Evolutionary conservation across 1,140 invertebrate genomes (phyloP).

Genomic region (Pissodes strobi): DNA sequence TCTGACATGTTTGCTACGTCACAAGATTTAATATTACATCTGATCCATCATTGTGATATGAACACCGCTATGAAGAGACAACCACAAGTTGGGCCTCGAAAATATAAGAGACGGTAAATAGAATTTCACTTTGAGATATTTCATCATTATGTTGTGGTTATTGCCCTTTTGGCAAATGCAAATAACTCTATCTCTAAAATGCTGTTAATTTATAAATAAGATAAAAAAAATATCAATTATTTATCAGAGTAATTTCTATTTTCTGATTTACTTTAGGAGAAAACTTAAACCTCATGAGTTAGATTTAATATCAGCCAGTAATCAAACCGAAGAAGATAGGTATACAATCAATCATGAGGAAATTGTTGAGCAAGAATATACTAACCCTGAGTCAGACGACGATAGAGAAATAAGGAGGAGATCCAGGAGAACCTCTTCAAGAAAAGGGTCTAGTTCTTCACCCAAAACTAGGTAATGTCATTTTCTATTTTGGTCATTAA

Average conservation of each 20-base stretch:
- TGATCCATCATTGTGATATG: conserved; percentile 80
- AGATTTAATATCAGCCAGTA: conserved; percentile 55
- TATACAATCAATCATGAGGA: conserved; percentile 6
- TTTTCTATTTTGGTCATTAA: too few relatives aligned
- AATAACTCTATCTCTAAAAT: too few relatives aligned
- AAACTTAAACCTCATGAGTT: conserved; percentile 71
- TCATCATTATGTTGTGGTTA: too few relatives aligned
- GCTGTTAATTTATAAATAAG: too few relatives aligned
- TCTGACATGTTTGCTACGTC: conserved; percentile 69
- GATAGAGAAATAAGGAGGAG: conserved; percentile 50
- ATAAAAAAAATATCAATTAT: too few relatives aligned
- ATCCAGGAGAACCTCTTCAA: conserved; percentile 13
- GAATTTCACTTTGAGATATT: too few relatives aligned
- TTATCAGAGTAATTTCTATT: too few relatives aligned
- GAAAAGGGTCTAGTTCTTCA: conserved; percentile 30
- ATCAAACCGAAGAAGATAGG: conserved; percentile 20
- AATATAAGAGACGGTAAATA: conserved; percentile 67
- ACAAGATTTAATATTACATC: conserved; percentile 75
- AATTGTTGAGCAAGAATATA: conserved; percentile 44
- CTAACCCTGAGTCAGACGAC: conserved; percentile 39
- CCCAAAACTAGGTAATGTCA: conserved; percentile 21
- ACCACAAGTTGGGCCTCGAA: conserved; percentile 75
- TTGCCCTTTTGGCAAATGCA: too few relatives aligned
- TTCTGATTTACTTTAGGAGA: conserved; percentile 56
- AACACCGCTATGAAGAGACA: conserved; percentile 79